Conservation (phyloP, 2,113 vertebrate species). For the Choloepus hoffmanni region DNA sequence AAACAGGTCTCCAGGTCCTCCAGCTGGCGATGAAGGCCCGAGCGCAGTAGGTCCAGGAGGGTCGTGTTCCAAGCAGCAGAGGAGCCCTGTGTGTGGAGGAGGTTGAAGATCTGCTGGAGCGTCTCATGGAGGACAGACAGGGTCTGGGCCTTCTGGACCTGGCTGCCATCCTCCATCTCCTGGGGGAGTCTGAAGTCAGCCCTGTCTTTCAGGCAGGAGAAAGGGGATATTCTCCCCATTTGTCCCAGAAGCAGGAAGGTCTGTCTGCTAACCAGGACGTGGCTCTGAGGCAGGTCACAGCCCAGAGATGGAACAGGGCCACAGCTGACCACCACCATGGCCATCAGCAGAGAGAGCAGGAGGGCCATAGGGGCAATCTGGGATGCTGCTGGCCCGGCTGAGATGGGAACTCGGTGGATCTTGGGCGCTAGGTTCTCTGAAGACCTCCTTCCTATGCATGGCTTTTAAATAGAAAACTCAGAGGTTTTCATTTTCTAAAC, state of each 20-base stretch:
- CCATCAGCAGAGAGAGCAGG: background rate
- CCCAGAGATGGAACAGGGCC: background rate
- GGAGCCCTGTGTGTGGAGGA: no score
- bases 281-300: background rate
- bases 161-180: background rate
- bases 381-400: background rate
- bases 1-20: background rate
- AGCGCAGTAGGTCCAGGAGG: no score
- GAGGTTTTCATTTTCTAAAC: background rate
- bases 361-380: background rate
- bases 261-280: background rate
- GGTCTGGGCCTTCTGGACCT: background rate
- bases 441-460: background rate
- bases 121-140: background rate
- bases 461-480: background rate
- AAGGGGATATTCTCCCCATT: background rate
- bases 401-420: accelerated
- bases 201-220: background rate
- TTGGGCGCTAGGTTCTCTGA: background rate
- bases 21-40: background rate
- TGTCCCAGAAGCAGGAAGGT: background rate
- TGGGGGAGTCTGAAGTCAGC: background rate
- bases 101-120: no score
- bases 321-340: background rate
- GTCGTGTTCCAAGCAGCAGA: no score